Evolutionary conservation across 2,888 invertebrate species (phyloP).

Genomic region (Aproaerema taeniolella): DNA sequence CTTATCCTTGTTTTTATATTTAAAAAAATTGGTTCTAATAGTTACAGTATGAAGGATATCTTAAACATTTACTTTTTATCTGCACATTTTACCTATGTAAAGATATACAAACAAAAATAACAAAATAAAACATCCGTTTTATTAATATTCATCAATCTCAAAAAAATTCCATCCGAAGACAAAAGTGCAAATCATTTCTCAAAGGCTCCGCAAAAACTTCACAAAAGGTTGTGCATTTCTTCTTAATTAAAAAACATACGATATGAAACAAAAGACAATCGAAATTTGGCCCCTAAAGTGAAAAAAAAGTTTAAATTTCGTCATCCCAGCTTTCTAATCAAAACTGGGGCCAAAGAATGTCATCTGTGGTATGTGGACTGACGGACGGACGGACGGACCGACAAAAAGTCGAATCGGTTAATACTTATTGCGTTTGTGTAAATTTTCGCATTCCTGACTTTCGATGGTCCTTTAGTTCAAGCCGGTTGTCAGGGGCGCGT

Average conservation of each 20-base stretch:
- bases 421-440: constrained; percentile 10
- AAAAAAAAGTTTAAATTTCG: constrained; percentile 14
- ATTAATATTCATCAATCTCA: too few species aligned
- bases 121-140: too few species aligned
- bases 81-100: too few species aligned
- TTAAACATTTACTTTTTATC: too few species aligned
- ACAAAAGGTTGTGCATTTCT: too few species aligned
- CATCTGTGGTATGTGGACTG: constrained; percentile 15
- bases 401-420: constrained; percentile 12
- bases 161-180: too few species aligned
- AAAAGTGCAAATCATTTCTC: too few species aligned
- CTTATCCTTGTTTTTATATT: too few species aligned
- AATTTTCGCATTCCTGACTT: constrained; percentile 10
- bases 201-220: too few species aligned
- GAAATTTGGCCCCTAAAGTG: constrained; percentile 1
- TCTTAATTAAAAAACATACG: constrained; percentile 8
- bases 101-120: too few species aligned
- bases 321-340: constrained; percentile 21
- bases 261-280: constrained; percentile 6
- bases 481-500: constrained; percentile 10
- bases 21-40: too few species aligned
- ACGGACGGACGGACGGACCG: constrained; percentile 12
- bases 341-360: constrained; percentile 14
- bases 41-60: too few species aligned
- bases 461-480: constrained; percentile 6